Percentiles rank a stretch among this genome's conserved stretches.
phyloP scores from a whole-genome alignment of 2,797 vertebrate species.

The Triplophysa bombifrons region DNA sequence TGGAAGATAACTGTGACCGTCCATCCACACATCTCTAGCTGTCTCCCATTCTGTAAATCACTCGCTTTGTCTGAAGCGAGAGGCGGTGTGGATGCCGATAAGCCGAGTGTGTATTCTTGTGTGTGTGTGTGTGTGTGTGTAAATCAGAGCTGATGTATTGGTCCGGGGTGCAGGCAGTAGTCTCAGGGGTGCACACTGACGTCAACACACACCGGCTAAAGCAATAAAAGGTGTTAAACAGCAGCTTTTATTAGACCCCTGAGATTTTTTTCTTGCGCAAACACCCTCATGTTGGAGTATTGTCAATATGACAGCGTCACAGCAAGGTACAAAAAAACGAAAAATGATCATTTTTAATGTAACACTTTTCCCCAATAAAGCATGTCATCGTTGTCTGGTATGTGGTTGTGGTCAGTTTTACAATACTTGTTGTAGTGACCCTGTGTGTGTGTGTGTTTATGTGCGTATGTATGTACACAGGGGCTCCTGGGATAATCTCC shows the following conservation, averaged over 20 bases:
- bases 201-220: slow-evolving; percentile 16
- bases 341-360: too few relatives aligned
- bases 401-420: neutral
- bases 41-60: slow-evolving; percentile 60
- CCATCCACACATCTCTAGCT: slow-evolving; percentile 45
- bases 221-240: slow-evolving; percentile 41
- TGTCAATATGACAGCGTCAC: neutral
- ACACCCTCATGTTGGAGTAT: neutral
- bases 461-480: slow-evolving; percentile 60
- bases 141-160: slow-evolving; percentile 51
- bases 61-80: slow-evolving; percentile 37
- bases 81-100: slow-evolving; percentile 57
- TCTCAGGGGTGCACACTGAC: slow-evolving; percentile 14
- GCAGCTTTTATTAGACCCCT: slow-evolving; percentile 41
- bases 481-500: slow-evolving; percentile 72
- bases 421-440: slow-evolving; percentile 6
- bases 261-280: slow-evolving; percentile 15
- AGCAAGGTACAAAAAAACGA: too few relatives aligned
- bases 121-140: slow-evolving; percentile 47
- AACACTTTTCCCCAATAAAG: too few relatives aligned
- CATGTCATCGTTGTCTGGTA: neutral
- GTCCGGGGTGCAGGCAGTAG: slow-evolving; percentile 11
- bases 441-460: slow-evolving; percentile 14
- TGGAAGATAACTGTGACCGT: slow-evolving; percentile 37
- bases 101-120: slow-evolving; percentile 44